Evolutionary conservation across 2,888 invertebrate species (phyloP).

Genomic region (Tipula lateralis): DNA sequence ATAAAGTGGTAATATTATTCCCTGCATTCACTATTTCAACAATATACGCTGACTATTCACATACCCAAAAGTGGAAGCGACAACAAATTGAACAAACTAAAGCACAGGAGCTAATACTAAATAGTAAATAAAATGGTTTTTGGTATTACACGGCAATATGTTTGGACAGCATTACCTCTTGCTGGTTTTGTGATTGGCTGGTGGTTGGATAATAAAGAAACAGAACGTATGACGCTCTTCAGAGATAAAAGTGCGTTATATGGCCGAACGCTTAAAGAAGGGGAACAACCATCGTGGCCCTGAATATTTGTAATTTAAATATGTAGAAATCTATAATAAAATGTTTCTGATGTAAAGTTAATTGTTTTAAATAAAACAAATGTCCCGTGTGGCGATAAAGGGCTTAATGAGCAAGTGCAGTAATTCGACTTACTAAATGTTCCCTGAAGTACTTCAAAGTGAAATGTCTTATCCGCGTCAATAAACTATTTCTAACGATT

Average conservation of each 20-base stretch:
- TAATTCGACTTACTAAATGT: too few relatives aligned
- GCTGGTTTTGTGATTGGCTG: constrained; percentile 58
- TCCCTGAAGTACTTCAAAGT: too few relatives aligned
- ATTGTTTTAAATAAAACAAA: too few relatives aligned
- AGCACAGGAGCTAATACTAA: not conserved
- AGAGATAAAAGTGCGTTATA: constrained; percentile 77
- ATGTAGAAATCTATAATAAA: constrained; percentile 12
- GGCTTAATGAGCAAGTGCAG: too few relatives aligned
- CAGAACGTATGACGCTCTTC: constrained; percentile 64
- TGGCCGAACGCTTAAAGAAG: constrained; percentile 60
- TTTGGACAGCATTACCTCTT: constrained; percentile 54
- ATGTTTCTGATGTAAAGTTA: not conserved
- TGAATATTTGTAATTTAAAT: constrained; percentile 39
- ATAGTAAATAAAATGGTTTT: constrained; percentile 51
- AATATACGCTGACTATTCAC: constrained; percentile 69
- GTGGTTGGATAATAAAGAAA: constrained; percentile 64
- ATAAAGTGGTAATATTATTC: constrained; percentile 63
- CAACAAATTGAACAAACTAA: constrained; percentile 35
- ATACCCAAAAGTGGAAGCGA: constrained; percentile 68
- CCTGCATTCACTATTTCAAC: constrained; percentile 56
- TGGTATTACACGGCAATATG: constrained; percentile 54
- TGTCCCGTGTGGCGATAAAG: too few relatives aligned
- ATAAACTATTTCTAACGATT: too few relatives aligned
- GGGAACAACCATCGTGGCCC: constrained; percentile 71
- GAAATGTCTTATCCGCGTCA: too few relatives aligned